Evolutionary conservation across 2,888 invertebrate species (phyloP).

Genomic region (Meganola albula): DNA sequence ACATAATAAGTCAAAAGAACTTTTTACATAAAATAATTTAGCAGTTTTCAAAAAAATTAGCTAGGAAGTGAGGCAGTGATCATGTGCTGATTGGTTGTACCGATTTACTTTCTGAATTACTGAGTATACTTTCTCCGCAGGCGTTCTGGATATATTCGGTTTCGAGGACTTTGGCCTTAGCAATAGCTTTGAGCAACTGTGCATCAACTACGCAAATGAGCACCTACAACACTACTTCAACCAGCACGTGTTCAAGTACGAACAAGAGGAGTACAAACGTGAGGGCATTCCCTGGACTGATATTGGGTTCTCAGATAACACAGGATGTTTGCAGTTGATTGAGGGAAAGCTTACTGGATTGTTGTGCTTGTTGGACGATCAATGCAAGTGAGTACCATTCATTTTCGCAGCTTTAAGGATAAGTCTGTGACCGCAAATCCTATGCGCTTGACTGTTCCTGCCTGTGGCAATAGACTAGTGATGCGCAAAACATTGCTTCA

Average conservation of each 20-base stretch:
- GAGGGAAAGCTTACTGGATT: conserved; percentile 94
- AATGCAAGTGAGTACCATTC: conserved; percentile 96
- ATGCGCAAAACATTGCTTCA: too few species aligned
- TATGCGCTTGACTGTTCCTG: too few species aligned
- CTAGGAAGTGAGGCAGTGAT: too few species aligned
- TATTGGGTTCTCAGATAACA: conserved; percentile 97
- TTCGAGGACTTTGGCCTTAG: conserved; percentile 95
- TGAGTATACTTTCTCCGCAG: conserved; percentile 49
- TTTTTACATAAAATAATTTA: too few species aligned
- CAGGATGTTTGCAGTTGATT: conserved; percentile 94
- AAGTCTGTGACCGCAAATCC: too few species aligned
- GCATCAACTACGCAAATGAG: conserved; percentile 98
- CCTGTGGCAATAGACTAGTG: too few species aligned
- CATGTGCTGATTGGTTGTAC: too few species aligned
- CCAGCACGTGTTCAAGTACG: conserved; percentile 98
- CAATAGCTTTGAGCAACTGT: conserved; percentile 97
- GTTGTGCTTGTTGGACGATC: conserved; percentile 94
- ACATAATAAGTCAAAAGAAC: too few species aligned
- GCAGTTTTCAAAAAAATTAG: too few species aligned
- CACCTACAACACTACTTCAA: conserved; percentile 98
- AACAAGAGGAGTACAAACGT: conserved; percentile 95
- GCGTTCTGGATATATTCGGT: conserved; percentile 97
- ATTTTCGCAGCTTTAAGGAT: too few species aligned
- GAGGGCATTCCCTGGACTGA: conserved; percentile 97
- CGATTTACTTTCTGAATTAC: too few species aligned